Evolutionary conservation across 2,888 invertebrate genomes (phyloP), one percentile per base, ranked within the genome.

Genomic region (Phaonia tiefii): DNA sequence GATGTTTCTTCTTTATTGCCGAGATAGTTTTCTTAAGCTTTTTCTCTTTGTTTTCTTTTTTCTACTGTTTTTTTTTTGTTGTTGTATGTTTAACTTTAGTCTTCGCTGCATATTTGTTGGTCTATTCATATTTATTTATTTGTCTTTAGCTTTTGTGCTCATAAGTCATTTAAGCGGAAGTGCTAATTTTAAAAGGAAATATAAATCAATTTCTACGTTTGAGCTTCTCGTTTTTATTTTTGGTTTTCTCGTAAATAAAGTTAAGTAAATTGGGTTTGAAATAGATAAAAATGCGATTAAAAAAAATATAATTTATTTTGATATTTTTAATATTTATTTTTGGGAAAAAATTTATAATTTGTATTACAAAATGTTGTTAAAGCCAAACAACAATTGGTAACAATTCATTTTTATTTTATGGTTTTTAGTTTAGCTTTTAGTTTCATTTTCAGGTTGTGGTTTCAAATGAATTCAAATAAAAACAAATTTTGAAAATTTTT

Each of bases 101-200:
- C n/a, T n/a, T n/a, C n/a, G n/a, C n/a, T n/a, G n/a, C n/a, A 22
- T 15, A 49, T 70, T 76, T 60, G 44, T 75, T 70, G 75, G 72
- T 75, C 80, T 70, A 44, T 75, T 74, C 51, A 70, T 72, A 3
- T 70, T 31, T 76, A 54, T 60, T 44, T 44, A 17, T 58, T 75
- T 77, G 25, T 54, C 69, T 73, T 60, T 60, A 39, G 39, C 46
- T 70, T 0, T 72, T 76, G 51, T 77, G 76, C 71, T 80, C 54
- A 71, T 58, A 67, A 70, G 78, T 75, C 67, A 81, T 81, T 81
- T 78, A 67, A 65, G 65, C 81, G 81, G 81, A 81, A 81, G 81
- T 81, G 80, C 78, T 82, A 79, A 79, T 82, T 76, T 82, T 70
- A 76, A 75, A 82, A 71, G 79, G 79, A 79, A 79, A 82, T 74